Evolutionary conservation across 2,888 invertebrate genomes (phyloP).

Genomic region (Dromius quadrimaculatus): DNA sequence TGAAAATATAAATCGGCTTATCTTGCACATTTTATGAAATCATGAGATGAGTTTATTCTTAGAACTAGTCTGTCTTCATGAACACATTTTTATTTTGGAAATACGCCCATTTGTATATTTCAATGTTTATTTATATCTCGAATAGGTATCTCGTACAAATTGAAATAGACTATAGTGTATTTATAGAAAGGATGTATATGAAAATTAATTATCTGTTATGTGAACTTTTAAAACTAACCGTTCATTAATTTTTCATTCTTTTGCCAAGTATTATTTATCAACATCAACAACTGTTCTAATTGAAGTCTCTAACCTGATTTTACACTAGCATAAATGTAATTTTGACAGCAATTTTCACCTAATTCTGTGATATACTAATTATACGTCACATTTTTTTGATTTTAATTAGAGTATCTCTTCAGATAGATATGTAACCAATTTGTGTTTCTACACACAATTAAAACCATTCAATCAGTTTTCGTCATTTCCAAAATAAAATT

Average conservation of each 20-base stretch:
- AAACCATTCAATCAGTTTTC: too few species aligned
- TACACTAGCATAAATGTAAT: too few species aligned
- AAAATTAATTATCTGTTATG: neutral
- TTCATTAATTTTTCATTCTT: constrained; percentile 5
- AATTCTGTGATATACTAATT: too few species aligned
- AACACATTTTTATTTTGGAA: constrained; percentile 17
- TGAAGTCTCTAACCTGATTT: too few species aligned
- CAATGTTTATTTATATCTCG: constrained; percentile 19
- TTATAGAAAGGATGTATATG: constrained; percentile 4
- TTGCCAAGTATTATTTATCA: neutral
- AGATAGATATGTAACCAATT: too few species aligned
- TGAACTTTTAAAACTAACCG: neutral
- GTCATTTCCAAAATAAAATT: too few species aligned
- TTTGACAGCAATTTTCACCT: too few species aligned
- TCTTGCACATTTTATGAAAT: neutral
- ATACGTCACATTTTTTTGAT: too few species aligned
- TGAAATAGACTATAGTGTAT: constrained; percentile 4
- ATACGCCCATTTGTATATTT: constrained; percentile 22
- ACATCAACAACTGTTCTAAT: too few species aligned
- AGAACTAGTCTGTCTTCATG: constrained; percentile 9
- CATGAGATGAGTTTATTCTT: constrained; percentile 1
- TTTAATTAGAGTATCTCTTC: too few species aligned
- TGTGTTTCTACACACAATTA: too few species aligned
- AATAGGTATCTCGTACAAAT: constrained; percentile 25
- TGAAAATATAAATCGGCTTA: too few species aligned